Percentiles rank a stretch among this genome's conserved stretches.
Evolutionary conservation across 2,113 vertebrate species (phyloP).

Genomic region (Microcebus murinus): DNA sequence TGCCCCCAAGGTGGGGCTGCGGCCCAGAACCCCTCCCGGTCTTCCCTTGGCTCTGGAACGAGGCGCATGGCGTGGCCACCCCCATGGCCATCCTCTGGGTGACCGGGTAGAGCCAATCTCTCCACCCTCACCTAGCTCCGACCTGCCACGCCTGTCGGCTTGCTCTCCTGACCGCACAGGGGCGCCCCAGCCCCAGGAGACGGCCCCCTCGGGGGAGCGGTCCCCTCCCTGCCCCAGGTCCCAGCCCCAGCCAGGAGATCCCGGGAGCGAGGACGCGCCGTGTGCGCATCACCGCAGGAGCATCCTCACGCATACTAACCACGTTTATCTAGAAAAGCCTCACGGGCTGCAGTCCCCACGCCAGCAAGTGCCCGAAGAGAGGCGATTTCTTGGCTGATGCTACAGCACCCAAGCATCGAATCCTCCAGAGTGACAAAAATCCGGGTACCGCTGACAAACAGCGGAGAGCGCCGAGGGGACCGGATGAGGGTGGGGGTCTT

Average conservation of each 20-base stretch:
- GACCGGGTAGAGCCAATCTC: too few species aligned
- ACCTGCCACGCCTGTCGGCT: too few species aligned
- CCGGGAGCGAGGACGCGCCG: neutral
- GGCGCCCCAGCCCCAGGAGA: neutral
- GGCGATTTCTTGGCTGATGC: neutral
- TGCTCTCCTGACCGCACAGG: neutral
- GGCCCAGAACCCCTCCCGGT: too few species aligned
- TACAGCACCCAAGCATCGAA: rapidly evolving
- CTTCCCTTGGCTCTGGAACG: neutral
- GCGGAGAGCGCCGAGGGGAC: too few species aligned
- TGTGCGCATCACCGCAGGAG: rapidly evolving
- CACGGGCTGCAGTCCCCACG: rapidly evolving
- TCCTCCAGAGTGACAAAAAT: rapidly evolving
- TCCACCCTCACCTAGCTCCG: neutral
- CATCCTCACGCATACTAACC: neutral
- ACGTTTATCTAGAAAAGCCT: neutral
- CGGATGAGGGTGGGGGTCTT: rapidly evolving
- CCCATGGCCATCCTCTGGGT: too few species aligned
- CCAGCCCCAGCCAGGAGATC: too few species aligned
- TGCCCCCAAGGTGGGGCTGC: neutral
- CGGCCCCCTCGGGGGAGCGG: too few species aligned
- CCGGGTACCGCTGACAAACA: too few species aligned
- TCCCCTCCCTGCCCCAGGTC: neutral
- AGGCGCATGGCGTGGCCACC: rapidly evolving
- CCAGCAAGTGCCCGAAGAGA: rapidly evolving